Evolutionary conservation across 2,113 vertebrate species (phyloP).

Genomic region (Amphiprion ocellaris): DNA sequence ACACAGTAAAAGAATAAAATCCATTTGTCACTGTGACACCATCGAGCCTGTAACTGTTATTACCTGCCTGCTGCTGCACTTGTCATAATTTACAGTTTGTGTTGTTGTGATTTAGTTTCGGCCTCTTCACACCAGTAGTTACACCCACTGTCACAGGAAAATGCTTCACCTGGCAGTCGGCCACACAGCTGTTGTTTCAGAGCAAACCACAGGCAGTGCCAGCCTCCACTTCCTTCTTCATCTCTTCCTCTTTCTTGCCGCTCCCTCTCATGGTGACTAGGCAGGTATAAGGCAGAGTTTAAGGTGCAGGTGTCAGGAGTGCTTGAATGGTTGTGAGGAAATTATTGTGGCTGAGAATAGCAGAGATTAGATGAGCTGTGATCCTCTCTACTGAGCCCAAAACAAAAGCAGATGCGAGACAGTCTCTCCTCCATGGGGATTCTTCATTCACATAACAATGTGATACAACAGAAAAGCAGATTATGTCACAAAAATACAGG

Average conservation of each 20-base stretch:
- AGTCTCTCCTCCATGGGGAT: neutral
- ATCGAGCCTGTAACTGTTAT: neutral
- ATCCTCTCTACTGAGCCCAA: slow-evolving; percentile 10
- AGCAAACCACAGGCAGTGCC: slow-evolving; percentile 42
- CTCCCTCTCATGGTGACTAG: slow-evolving; percentile 33
- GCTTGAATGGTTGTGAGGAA: slow-evolving; percentile 16
- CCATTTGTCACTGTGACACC: slow-evolving; percentile 9
- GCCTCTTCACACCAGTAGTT: neutral
- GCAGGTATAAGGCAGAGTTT: slow-evolving; percentile 36
- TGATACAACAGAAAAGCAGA: slow-evolving; percentile 13
- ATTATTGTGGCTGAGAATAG: slow-evolving; percentile 42
- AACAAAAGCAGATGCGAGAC: slow-evolving; percentile 49
- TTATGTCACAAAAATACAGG: slow-evolving; percentile 21
- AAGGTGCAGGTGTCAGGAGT: slow-evolving; percentile 23
- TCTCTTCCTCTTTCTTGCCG: neutral
- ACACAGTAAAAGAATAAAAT: slow-evolving; percentile 1
- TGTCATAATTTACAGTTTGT: slow-evolving; percentile 10
- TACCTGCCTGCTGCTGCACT: neutral
- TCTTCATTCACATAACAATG: slow-evolving; percentile 5
- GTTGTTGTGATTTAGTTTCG: slow-evolving; percentile 11
- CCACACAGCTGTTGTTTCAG: slow-evolving; percentile 47
- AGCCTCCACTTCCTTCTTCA: slow-evolving; percentile 7
- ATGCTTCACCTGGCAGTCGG: slow-evolving; percentile 31
- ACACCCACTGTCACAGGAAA: neutral
- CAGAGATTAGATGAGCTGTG: slow-evolving; percentile 41